Evolutionary conservation across 2,888 invertebrate genomes (phyloP).

Genomic region (Pseudococcus viburni): DNA sequence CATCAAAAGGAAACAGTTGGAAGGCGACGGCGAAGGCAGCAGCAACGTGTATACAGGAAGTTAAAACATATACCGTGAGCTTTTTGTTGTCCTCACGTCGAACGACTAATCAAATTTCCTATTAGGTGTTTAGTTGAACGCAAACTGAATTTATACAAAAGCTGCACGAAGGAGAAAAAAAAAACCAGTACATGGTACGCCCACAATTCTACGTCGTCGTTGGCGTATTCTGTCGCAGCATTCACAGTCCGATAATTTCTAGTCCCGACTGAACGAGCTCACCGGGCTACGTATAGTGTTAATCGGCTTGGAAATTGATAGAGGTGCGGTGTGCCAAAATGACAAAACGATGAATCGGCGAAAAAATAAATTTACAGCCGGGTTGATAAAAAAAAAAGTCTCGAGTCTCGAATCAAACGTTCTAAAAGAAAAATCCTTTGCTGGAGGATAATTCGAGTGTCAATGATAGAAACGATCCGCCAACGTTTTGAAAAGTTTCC

Average conservation of each 20-base stretch:
- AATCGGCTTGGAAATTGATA: constrained; percentile 39
- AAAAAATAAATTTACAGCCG: constrained; percentile 28
- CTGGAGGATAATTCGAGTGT: constrained; percentile 34
- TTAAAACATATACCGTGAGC: constrained; percentile 24
- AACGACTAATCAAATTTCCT: constrained; percentile 53
- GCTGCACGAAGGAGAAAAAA: neutral
- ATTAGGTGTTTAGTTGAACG: constrained; percentile 34
- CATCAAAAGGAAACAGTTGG: neutral
- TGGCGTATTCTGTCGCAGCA: neutral
- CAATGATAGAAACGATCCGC: constrained; percentile 16
- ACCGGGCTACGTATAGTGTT: neutral
- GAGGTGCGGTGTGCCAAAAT: constrained; percentile 39
- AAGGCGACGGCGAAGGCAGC: neutral
- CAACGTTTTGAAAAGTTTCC: neutral
- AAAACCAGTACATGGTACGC: neutral
- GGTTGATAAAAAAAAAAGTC: neutral
- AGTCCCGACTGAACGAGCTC: neutral
- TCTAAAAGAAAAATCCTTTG: neutral
- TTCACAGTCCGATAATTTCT: constrained; percentile 20
- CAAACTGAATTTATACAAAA: constrained; percentile 44
- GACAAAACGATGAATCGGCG: constrained; percentile 42
- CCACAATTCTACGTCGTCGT: neutral
- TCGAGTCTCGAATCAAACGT: constrained; percentile 32
- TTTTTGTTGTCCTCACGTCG: constrained; percentile 23
- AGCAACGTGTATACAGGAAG: neutral